Base-by-base conservation (phyloP, 2,113 vertebrate genomes). In the Atrichornis clamosus region DNA sequence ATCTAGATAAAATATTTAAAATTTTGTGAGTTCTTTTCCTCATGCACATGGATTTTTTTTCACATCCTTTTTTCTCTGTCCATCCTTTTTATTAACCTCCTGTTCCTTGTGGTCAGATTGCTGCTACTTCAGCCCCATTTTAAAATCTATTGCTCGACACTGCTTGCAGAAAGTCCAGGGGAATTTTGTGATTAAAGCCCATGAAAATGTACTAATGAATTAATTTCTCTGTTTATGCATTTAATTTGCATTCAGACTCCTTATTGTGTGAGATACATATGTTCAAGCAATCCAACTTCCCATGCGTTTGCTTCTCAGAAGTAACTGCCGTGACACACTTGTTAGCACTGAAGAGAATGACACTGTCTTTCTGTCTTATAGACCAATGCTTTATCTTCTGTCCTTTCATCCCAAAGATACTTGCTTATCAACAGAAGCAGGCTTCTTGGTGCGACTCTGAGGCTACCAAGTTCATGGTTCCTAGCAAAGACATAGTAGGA, bases 371-470 rank as follows among this genome's bases (percentile, higher is more conserved):
- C 81, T 83, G 56, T 87, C 42, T 89, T 58, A 83, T 8, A 96
- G 84, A 67, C 47, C 52, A 56, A 86, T 84, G 88, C 60, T 30
- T 86, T 97, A 92, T 93, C 93, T 70, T 50, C 49, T 41, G n/a
- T 65, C 35, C 52, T 95, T 96, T 96, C 92, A 78, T 78, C n/a
- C 68, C 67, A 65, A 37, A 94, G 91, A 95, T 97, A 96, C 95
- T 94, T 97, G 59, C 91, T 98, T 97, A 97, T 97, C 96, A 93
- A 86, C 70, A 95, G 80, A 95, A 86, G n/a, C 58, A 96, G 85
- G 11, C 58, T 46, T 87, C 42, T 90, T 90, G n/a, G n/a, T 76
- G 55, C 55, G 67, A 78, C 68, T 93, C 52, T 72, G 67, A 89
- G 89, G 73, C 70, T 58, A 85, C 49, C 1, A 8, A 39, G 19